Percentiles rank a stretch among this genome's conserved stretches.
Evolutionary conservation across 2,888 invertebrate species (phyloP).

Genomic region (Drosophila quinaria): DNA sequence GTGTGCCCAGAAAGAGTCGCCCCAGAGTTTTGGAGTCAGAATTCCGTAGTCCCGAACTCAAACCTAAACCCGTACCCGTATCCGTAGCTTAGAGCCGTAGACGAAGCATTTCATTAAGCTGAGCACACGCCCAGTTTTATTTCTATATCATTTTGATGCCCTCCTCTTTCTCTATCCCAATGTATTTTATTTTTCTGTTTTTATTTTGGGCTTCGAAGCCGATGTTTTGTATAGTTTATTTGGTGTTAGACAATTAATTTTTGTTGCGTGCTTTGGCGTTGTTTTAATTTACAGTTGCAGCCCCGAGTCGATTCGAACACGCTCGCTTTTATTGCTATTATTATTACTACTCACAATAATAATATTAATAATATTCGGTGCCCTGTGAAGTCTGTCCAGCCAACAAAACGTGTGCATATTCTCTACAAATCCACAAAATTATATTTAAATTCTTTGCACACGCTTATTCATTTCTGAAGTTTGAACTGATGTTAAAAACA

Average conservation of each 20-base stretch:
- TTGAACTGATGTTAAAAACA: conserved; percentile 50
- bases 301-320: conserved; percentile 56
- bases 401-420: conserved; percentile 32
- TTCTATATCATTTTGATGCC: conserved; percentile 31
- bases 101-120: conserved; percentile 54
- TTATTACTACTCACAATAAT: conserved; percentile 26
- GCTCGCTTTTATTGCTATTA: conserved; percentile 63
- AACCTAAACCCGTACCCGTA: conserved; percentile 10
- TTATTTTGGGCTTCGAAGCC: conserved; percentile 13
- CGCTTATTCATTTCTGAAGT: conserved; percentile 31
- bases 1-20: conserved; percentile 64
- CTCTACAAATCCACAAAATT: conserved; percentile 2
- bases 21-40: conserved; percentile 42
- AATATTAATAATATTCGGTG: conserved; percentile 28
- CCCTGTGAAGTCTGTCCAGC: conserved; percentile 17
- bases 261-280: conserved; percentile 83
- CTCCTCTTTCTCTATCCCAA: conserved; percentile 8
- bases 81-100: conserved; percentile 14
- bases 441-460: conserved; percentile 14
- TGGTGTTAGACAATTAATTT: conserved; percentile 85
- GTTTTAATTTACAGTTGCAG: conserved; percentile 79
- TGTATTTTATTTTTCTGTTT: conserved; percentile 17
- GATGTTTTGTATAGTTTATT: conserved; percentile 70
- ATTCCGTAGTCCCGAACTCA: conserved; percentile 1
- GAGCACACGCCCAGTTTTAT: conserved; percentile 72